Evolutionary conservation across 2,888 invertebrate genomes (phyloP), one percentile per base, ranked within the genome.

Genomic region (Chloroclysta siterata): DNA sequence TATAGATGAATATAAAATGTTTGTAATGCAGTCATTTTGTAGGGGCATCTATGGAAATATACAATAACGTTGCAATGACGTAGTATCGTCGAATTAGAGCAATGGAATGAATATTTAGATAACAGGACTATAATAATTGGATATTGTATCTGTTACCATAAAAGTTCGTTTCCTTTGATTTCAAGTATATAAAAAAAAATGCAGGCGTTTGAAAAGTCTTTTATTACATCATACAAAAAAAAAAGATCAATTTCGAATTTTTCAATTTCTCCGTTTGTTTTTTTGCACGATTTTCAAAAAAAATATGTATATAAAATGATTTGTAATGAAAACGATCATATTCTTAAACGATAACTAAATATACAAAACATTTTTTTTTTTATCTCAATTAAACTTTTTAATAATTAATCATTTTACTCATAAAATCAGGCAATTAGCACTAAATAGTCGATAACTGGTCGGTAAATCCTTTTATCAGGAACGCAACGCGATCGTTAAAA

Each of bases 371-470:
- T n/a, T n/a, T n/a, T n/a, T n/a, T n/a, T n/a, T n/a, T n/a, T n/a
- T n/a, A n/a, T n/a, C n/a, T n/a, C n/a, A n/a, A n/a, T n/a, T n/a
- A n/a, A n/a, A n/a, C n/a, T n/a, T n/a, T n/a, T n/a, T n/a, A n/a
- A 71, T 76, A 64, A 74, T 74, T 73, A 73, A 75, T 73, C 68
- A 76, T 68, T 68, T 14, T 53, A 65, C 51, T 65, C 75, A 79
- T 76, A 85, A 86, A 86, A 80, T 72, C 72, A 74, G 66, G 76
- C 85, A 89, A 88, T 90, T 85, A 88, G 79, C 83, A 84, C 83
- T 89, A 86, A 90, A 87, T 79, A 81, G 77, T 74, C 76, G 78
- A 82, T 85, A 82, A 72, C 89, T 82, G 78, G 73, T 74, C 69
- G 73, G 65, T 22, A 71, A 72, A 75, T 74, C 77, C 75, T 82